Evolutionary conservation across 2,797 vertebrate species (phyloP).

Genomic region (Enteromius afrohamiltoni): DNA sequence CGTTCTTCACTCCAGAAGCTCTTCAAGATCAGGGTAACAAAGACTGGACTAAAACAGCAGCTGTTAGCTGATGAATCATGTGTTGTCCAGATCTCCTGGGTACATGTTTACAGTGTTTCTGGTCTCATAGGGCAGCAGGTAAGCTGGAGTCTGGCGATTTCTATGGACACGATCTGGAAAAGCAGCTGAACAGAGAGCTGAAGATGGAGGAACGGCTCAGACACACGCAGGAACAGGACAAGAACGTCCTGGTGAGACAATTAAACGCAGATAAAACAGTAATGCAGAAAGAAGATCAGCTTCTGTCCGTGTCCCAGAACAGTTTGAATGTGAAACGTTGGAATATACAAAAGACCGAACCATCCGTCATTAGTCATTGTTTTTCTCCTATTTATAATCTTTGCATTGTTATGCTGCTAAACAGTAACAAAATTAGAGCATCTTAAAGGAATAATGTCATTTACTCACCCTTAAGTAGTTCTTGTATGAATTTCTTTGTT

Average conservation of each 20-base stretch:
- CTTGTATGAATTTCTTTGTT: too few species aligned
- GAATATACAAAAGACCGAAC: not conserved
- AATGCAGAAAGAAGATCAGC: not conserved
- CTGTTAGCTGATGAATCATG: not conserved
- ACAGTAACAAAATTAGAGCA: not conserved
- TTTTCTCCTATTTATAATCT: not conserved
- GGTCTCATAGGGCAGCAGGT: slow-evolving; percentile 75
- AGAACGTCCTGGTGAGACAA: slow-evolving; percentile 86
- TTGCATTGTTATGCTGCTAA: not conserved
- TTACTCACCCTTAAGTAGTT: too few species aligned
- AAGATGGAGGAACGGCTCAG: slow-evolving; percentile 90
- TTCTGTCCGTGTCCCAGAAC: not conserved
- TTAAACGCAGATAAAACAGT: not conserved
- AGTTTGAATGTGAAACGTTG: too few species aligned
- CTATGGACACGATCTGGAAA: slow-evolving; percentile 90
- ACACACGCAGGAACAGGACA: slow-evolving; percentile 87
- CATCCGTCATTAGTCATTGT: not conserved
- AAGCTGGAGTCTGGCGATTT: slow-evolving; percentile 82
- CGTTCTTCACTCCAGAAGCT: slow-evolving; percentile 83
- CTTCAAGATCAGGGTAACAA: slow-evolving; percentile 79
- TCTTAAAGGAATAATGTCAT: not conserved
- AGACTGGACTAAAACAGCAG: not conserved
- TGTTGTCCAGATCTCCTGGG: not conserved
- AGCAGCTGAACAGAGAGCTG: slow-evolving; percentile 89
- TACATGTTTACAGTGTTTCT: slow-evolving; percentile 44